A percentile compares a stretch with the other conserved stretches of the same genome.
phyloP scores from a whole-genome alignment of 2,888 invertebrate genomes.

The Philonicus albiceps region DNA sequence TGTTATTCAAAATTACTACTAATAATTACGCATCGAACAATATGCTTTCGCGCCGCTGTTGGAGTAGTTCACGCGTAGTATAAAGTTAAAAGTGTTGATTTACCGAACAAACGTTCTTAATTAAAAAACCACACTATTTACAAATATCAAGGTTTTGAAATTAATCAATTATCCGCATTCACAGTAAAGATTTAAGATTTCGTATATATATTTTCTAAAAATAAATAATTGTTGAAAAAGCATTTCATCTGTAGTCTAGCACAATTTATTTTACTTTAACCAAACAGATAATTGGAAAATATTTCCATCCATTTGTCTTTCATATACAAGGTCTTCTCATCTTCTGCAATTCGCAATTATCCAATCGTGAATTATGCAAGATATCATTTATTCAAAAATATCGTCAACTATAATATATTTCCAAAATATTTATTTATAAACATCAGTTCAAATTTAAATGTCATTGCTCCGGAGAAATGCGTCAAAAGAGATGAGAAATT shows the following conservation, averaged over 20 bases:
- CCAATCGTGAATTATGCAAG: too few relatives aligned
- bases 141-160: too few relatives aligned
- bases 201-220: too few relatives aligned
- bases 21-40: neutral
- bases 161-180: too few relatives aligned
- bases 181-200: too few relatives aligned
- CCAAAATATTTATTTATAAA: neutral
- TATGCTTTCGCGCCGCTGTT: neutral
- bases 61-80: neutral
- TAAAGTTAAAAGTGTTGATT: neutral
- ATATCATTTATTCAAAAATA: too few relatives aligned
- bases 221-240: too few relatives aligned
- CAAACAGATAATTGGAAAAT: neutral
- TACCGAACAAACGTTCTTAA: too few relatives aligned
- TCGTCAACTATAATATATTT: too few relatives aligned
- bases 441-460: neutral
- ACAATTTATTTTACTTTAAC: too few relatives aligned
- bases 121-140: too few relatives aligned
- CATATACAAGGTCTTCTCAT: neutral
- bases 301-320: neutral
- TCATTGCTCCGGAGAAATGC: neutral
- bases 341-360: neutral
- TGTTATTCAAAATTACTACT: neutral
- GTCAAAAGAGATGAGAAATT: neutral
- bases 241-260: too few relatives aligned